phyloP scores from a whole-genome alignment of 2,797 vertebrate genomes.

The Gallinago stenura region DNA sequence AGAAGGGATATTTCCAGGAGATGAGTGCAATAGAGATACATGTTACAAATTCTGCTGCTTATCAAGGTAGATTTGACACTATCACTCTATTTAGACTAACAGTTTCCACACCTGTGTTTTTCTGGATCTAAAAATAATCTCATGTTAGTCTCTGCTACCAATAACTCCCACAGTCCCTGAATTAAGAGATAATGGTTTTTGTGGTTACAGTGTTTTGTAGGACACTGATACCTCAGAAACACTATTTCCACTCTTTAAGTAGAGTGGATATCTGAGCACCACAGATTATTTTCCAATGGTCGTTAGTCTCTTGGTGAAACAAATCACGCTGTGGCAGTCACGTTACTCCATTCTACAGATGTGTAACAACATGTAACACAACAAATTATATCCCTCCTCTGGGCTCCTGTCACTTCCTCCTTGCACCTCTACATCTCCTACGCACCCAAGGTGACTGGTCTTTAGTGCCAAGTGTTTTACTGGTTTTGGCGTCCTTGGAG shows the following conservation, averaged over 20 bases:
- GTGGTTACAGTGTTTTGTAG: not conserved
- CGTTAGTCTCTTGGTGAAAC: not conserved
- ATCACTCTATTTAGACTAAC: not conserved
- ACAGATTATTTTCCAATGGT: not conserved
- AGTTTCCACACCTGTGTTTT: not conserved
- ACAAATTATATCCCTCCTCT: not conserved
- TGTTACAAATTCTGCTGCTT: not conserved
- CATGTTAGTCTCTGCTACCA: not conserved
- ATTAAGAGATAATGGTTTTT: not conserved
- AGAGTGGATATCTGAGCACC: not conserved
- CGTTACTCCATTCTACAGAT: not conserved
- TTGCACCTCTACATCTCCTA: not conserved
- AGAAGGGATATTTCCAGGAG: not conserved
- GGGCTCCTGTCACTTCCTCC: not conserved
- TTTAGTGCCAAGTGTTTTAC: not conserved
- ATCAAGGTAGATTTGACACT: not conserved
- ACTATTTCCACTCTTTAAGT: not conserved
- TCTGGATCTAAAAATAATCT: not conserved
- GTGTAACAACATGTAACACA: not conserved
- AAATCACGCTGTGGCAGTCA: not conserved
- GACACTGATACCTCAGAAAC: not conserved
- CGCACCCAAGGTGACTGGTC: not conserved
- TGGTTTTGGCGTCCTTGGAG: not conserved
- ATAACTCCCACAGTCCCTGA: not conserved
- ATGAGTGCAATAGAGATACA: not conserved